These are phyloP conservation scores for Pammene aurita DNA, from an alignment of 2,888 invertebrate species.

Conservation along the genomic window DNA sequence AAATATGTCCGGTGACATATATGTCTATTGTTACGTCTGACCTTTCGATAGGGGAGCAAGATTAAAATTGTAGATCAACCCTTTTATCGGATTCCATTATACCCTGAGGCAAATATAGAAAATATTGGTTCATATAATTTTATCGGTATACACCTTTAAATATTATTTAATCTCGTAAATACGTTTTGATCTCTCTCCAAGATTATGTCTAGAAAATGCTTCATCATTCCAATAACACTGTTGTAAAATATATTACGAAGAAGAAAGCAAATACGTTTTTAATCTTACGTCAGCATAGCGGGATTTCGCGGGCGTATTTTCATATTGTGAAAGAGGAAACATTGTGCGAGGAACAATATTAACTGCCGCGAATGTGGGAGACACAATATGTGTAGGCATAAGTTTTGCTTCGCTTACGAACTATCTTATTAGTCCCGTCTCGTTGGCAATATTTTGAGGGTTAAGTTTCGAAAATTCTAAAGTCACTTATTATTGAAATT, in stretches of 20 bases:
- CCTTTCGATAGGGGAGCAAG: conserved; percentile 1
- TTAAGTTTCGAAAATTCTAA: no score
- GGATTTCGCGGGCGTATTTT: conserved; percentile 31
- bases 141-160: background rate
- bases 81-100: background rate
- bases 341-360: conserved; percentile 28
- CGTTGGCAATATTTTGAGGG: no score
- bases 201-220: background rate
- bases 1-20: background rate
- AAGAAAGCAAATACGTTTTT: background rate
- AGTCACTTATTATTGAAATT: no score
- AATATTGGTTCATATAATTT: background rate
- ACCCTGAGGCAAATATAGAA: conserved; percentile 4
- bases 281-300: background rate
- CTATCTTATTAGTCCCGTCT: no score
- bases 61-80: conserved; percentile 14
- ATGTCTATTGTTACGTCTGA: conserved; percentile 5
- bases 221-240: background rate
- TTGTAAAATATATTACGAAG: background rate
- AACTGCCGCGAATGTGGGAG: conserved; percentile 17
- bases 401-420: conserved; percentile 23
- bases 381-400: conserved; percentile 31
- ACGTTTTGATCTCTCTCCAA: background rate
- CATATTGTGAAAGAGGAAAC: conserved; percentile 21
- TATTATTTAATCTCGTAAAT: background rate